A percentile compares a stretch with the other conserved stretches of the same genome.
Conservation (phyloP, 2,888 invertebrate species). For the Lathronympha strigana region DNA sequence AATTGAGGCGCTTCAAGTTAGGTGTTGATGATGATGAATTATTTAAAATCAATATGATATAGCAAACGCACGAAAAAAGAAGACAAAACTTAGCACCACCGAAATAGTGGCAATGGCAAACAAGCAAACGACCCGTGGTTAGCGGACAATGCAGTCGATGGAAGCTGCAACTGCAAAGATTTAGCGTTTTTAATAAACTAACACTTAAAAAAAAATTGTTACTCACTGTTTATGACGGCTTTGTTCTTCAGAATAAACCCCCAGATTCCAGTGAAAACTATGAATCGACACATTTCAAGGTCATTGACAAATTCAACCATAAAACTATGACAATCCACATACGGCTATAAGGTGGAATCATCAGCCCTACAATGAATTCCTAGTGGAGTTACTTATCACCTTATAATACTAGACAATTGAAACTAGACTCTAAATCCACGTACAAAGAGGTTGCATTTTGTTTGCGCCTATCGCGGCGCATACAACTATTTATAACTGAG, state of each 20-base stretch:
- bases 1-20: too few relatives aligned
- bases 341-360: constrained; percentile 3
- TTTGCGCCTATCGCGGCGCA: not conserved
- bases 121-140: too few relatives aligned
- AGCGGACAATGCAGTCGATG: too few relatives aligned
- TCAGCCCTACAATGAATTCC: constrained; percentile 26
- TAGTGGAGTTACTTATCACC: constrained; percentile 1
- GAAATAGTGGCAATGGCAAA: too few relatives aligned
- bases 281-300: constrained; percentile 34
- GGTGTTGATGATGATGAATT: too few relatives aligned
- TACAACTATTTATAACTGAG: not conserved
- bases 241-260: constrained; percentile 34
- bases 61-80: too few relatives aligned
- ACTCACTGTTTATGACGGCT: constrained; percentile 24
- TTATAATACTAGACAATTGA: not conserved
- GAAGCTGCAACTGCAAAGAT: too few relatives aligned
- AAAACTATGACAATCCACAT: not conserved
- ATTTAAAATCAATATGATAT: too few relatives aligned
- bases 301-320: not conserved
- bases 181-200: too few relatives aligned
- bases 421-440: not conserved
- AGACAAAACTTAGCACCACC: too few relatives aligned
- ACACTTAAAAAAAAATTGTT: too few relatives aligned
- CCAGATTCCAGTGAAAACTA: constrained; percentile 35
- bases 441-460: not conserved